phyloP scores from a whole-genome alignment of 2,797 vertebrate genomes.

The Cetoscarus ocellatus region DNA sequence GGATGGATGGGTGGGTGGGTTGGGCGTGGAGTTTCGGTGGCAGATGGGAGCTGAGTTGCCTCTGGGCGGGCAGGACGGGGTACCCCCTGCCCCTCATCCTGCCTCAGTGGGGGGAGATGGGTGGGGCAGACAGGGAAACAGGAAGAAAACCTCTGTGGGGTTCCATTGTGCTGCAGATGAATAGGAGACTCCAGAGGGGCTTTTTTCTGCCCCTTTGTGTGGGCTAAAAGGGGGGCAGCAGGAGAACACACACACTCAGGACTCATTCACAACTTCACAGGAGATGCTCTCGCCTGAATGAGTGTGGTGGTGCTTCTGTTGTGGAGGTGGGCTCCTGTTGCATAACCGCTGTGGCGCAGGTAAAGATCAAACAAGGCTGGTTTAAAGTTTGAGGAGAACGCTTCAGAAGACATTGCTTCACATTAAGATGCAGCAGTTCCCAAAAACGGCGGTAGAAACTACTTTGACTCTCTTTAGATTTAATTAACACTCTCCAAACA shows the following conservation, averaged over 20 bases:
- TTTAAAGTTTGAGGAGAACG: background rate
- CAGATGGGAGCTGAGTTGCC: slow-evolving; percentile 82
- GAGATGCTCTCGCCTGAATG: slow-evolving; percentile 7
- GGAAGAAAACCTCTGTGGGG: slow-evolving; percentile 88
- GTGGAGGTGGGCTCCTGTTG: slow-evolving; percentile 39
- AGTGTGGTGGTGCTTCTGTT: slow-evolving; percentile 37
- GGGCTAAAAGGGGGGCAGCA: slow-evolving; percentile 67
- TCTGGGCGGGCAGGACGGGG: slow-evolving; percentile 68
- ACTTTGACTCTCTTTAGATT: no score
- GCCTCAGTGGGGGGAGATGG: slow-evolving; percentile 75
- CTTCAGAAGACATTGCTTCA: background rate
- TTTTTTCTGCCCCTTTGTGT: slow-evolving; percentile 81
- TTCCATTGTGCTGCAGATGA: slow-evolving; percentile 86
- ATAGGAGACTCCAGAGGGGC: slow-evolving; percentile 80
- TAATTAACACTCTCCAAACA: no score
- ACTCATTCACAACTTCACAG: slow-evolving; percentile 58
- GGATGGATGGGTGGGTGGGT: slow-evolving; percentile 32
- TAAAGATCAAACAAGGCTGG: slow-evolving; percentile 34
- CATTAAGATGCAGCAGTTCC: no score
- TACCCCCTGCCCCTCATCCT: slow-evolving; percentile 72
- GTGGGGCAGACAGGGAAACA: slow-evolving; percentile 80
- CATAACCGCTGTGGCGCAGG: slow-evolving; percentile 33
- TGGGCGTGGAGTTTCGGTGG: slow-evolving; percentile 58
- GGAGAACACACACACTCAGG: slow-evolving; percentile 61
- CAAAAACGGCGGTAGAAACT: background rate